Evolutionary conservation across 2,113 vertebrate genomes (phyloP).

Genomic region (Dromiciops gliroides): DNA sequence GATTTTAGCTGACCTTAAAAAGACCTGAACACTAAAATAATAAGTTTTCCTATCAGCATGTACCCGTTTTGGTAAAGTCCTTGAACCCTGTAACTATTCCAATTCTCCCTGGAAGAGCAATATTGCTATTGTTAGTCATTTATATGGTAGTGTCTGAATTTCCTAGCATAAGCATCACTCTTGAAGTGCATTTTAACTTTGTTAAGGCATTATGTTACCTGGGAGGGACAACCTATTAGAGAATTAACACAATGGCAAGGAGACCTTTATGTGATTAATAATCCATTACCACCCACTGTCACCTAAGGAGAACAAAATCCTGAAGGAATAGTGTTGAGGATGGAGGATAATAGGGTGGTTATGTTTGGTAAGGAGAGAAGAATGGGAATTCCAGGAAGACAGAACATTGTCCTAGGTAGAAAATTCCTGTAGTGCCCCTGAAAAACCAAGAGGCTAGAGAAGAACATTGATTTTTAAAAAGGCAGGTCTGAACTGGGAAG

Average conservation of each 20-base stretch:
- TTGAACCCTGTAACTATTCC: slow-evolving; percentile 33
- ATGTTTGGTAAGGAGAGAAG: neutral
- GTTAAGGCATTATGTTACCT: neutral
- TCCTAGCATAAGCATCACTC: neutral
- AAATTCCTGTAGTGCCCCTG: neutral
- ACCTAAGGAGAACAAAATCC: neutral
- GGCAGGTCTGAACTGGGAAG: neutral
- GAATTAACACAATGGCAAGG: neutral
- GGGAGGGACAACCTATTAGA: neutral
- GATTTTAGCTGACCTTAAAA: neutral
- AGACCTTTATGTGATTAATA: neutral
- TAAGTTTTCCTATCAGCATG: slow-evolving; percentile 10
- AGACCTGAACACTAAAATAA: neutral
- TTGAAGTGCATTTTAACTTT: neutral
- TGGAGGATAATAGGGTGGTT: neutral
- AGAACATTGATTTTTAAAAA: neutral
- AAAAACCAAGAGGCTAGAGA: neutral
- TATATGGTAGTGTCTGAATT: neutral
- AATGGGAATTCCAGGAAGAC: neutral
- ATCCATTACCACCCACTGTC: neutral
- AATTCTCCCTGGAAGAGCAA: neutral
- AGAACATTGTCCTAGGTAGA: neutral
- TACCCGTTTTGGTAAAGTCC: neutral
- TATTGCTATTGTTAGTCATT: neutral
- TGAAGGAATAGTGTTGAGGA: neutral